Evolutionary conservation across 2,113 vertebrate genomes (phyloP).

Genomic region (Istiophorus platypterus): DNA sequence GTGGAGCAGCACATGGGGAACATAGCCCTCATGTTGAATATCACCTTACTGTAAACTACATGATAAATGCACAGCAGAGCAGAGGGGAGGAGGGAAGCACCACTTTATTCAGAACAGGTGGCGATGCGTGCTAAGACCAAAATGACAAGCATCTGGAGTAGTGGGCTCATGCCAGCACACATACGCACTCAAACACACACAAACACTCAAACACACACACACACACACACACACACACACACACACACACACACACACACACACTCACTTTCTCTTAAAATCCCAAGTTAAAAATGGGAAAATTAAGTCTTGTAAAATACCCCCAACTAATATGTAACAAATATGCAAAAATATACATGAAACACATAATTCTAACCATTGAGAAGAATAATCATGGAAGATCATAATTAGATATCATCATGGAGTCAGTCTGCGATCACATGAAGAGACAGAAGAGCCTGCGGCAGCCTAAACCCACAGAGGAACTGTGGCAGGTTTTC

Average conservation of each 20-base stretch:
- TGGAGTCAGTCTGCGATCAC: background rate
- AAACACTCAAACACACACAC: constrained; percentile 9
- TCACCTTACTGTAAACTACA: constrained; percentile 74
- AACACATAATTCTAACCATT: too few relatives aligned
- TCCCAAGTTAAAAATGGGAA: background rate
- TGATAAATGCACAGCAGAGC: constrained; percentile 73
- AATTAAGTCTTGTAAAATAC: too few relatives aligned
- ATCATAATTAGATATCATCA: background rate
- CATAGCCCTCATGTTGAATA: constrained; percentile 64
- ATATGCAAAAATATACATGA: too few relatives aligned
- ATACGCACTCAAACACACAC: background rate
- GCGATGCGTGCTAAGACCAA: constrained; percentile 70
- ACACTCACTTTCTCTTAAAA: constrained; percentile 15
- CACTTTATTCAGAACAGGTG: constrained; percentile 81
- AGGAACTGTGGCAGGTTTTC: background rate
- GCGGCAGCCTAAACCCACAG: background rate
- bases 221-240: constrained; percentile 23
- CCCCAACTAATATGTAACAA: too few relatives aligned
- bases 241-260: constrained; percentile 8
- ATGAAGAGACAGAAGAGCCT: background rate
- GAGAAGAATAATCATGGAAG: too few relatives aligned
- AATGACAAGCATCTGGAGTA: constrained; percentile 80
- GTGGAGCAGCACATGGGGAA: constrained; percentile 30
- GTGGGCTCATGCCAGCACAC: constrained; percentile 45
- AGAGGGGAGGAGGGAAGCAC: constrained; percentile 31